These are phyloP conservation scores for Chaunax sp. DNA, from an alignment of 2,797 vertebrate species.

Conservation along the genomic window DNA sequence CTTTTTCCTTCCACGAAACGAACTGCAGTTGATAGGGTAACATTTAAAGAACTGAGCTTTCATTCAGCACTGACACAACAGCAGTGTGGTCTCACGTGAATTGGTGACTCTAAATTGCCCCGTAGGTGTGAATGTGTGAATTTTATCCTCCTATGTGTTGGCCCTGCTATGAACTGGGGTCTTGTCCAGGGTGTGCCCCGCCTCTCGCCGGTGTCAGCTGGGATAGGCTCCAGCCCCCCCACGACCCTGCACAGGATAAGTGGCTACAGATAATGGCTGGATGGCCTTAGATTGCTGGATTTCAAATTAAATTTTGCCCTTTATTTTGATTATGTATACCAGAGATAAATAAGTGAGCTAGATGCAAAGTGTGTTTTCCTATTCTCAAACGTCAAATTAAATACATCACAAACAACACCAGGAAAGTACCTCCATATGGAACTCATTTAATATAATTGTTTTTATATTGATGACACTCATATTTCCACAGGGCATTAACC, in stretches of 20 bases:
- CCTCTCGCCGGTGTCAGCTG: no score
- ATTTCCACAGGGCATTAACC: conserved; percentile 22
- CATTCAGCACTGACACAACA: not conserved
- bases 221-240: no score
- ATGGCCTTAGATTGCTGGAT: no score
- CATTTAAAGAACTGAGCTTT: not conserved
- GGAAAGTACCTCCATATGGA: conserved; percentile 1
- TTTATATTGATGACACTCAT: not conserved
- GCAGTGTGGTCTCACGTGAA: no score
- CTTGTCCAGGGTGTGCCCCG: no score
- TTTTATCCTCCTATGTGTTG: no score
- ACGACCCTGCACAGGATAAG: no score
- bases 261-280: no score
- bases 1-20: not conserved
- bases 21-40: not conserved
- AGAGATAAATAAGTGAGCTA: not conserved
- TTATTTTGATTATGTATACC: conserved; percentile 8
- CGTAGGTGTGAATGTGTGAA: no score
- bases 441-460: not conserved
- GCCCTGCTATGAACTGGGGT: no score
- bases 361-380: not conserved
- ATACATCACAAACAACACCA: conserved; percentile 23
- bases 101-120: no score
- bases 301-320: not conserved
- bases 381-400: not conserved